A percentile compares a stretch with the other conserved stretches of the same genome.
Conservation (phyloP, 2,888 invertebrate genomes). For the Drosophila lutescens region DNA sequence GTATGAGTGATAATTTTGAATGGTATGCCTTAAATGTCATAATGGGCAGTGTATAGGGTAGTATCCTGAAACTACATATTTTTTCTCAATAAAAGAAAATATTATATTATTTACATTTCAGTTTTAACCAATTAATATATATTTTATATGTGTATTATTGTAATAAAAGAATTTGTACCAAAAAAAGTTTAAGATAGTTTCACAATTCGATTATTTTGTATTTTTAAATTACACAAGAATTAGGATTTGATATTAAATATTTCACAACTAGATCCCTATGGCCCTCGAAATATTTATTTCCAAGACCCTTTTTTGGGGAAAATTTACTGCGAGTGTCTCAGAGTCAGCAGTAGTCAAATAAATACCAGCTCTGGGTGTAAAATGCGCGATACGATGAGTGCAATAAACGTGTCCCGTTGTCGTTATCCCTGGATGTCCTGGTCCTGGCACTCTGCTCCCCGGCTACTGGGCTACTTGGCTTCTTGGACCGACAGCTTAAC, state of each 20-base stretch:
- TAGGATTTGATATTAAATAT: not conserved
- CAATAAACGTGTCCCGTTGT: slow-evolving; percentile 65
- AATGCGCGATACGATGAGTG: slow-evolving; percentile 59
- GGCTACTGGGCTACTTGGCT: not conserved
- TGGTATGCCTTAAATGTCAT: too few species aligned
- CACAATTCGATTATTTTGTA: too few species aligned
- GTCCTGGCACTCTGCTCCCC: slow-evolving; percentile 3
- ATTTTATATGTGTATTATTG: too few species aligned
- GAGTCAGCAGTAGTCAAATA: slow-evolving; percentile 49
- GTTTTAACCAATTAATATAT: too few species aligned
- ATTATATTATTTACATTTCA: too few species aligned
- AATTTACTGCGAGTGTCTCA: slow-evolving; percentile 19
- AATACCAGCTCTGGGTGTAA: slow-evolving; percentile 68
- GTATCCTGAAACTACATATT: too few species aligned
- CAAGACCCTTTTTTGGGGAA: not conserved
- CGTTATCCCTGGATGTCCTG: slow-evolving; percentile 14
- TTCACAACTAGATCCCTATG: not conserved
- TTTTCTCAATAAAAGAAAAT: too few species aligned
- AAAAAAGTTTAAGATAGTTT: too few species aligned
- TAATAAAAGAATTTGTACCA: too few species aligned
- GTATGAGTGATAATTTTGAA: too few species aligned
- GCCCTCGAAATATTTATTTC: not conserved
- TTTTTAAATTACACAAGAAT: too few species aligned
- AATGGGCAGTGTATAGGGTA: too few species aligned
- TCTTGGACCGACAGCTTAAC: slow-evolving; percentile 64